A percentile compares a stretch with the other conserved stretches of the same genome.
These are phyloP conservation scores for Oreochromis mossambicus DNA, from an alignment of 2,797 vertebrate species.

Conservation along the genomic window DNA sequence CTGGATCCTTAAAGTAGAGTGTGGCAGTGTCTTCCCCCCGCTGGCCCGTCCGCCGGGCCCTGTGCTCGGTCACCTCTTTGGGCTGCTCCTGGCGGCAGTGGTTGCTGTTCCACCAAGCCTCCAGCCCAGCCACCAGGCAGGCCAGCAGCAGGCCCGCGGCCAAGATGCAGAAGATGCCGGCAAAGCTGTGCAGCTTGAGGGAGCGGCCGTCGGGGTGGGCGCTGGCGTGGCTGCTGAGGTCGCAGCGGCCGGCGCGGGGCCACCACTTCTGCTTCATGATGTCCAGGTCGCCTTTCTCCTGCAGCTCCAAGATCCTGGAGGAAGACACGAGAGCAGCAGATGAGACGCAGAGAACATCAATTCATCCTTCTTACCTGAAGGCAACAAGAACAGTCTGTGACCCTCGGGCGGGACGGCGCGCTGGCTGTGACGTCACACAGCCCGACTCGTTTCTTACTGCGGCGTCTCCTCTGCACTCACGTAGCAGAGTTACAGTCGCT, in stretches of 20 bases:
- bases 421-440: accelerated
- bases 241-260: slow-evolving; percentile 92
- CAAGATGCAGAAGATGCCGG: slow-evolving; percentile 96
- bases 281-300: slow-evolving; percentile 95
- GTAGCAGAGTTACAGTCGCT: neutral
- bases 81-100: slow-evolving; percentile 92
- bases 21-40: slow-evolving; percentile 79
- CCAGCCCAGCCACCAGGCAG: slow-evolving; percentile 93
- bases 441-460: neutral
- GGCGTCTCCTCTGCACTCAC: neutral
- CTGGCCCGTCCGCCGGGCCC: slow-evolving; percentile 70
- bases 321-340: neutral
- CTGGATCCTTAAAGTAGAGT: slow-evolving; percentile 83
- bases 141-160: slow-evolving; percentile 95
- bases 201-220: slow-evolving; percentile 89
- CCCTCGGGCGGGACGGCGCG: accelerated
- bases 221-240: slow-evolving; percentile 84
- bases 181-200: slow-evolving; percentile 96
- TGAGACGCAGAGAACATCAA: neutral
- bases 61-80: slow-evolving; percentile 92
- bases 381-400: accelerated
- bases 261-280: slow-evolving; percentile 99
- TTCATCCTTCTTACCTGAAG: neutral
- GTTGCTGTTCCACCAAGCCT: slow-evolving; percentile 97
- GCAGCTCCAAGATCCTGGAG: slow-evolving; percentile 93